A percentile compares a stretch with the other conserved stretches of the same genome.
Evolutionary conservation across 2,113 vertebrate species (phyloP).

Genomic region (Xenopus tropicalis): UCB_Xtro_10.0 CM004446.2:104636501-104637000

Average conservation of each 20-base stretch:
- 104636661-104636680: not conserved
- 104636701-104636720: not conserved
- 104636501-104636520: constrained; percentile 98
- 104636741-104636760: not conserved
- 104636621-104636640: constrained; percentile 50
- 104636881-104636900: no score
- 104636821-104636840: no score
- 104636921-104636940: no score
- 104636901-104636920: no score
- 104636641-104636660: not conserved
- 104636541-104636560: constrained; percentile 98
- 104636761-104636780: no score
- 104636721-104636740: not conserved
- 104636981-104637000: no score
- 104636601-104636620: constrained; percentile 84
- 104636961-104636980: no score
- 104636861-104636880: no score
- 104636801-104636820: no score
- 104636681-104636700: not conserved
- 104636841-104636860: no score
- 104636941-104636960: no score
- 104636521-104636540: constrained; percentile 93
- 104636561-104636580: constrained; percentile 93
- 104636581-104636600: constrained; percentile 86
- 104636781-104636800: no score